A percentile compares a stretch with the other conserved stretches of the same genome.
Evolutionary conservation across 2,113 vertebrate species (phyloP).

Genomic region (Hypocryptadius cinnamomeus): DNA sequence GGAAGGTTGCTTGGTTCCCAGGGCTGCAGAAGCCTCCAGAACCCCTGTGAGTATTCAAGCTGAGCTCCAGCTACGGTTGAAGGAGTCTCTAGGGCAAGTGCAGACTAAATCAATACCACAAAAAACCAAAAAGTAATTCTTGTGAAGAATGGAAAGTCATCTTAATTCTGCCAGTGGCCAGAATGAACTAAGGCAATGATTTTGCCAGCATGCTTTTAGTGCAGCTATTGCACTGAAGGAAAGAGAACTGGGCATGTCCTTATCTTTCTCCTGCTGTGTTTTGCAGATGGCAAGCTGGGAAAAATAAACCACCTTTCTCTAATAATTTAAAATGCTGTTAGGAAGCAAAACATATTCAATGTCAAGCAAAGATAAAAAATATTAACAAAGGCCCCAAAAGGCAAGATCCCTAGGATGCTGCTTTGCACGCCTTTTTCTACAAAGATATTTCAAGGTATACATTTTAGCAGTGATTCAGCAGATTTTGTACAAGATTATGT

Average conservation of each 20-base stretch:
- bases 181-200: not conserved
- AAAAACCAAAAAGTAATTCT: not conserved
- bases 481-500: not conserved
- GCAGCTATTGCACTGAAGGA: not conserved
- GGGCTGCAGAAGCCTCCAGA: not conserved
- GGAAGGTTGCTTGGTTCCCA: not conserved
- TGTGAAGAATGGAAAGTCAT: not conserved
- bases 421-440: not conserved
- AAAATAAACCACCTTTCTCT: not conserved
- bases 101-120: not conserved
- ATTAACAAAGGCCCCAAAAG: not conserved
- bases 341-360: not conserved
- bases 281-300: not conserved
- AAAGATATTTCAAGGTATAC: not conserved
- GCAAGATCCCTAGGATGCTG: not conserved
- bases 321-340: not conserved
- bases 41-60: not conserved
- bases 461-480: not conserved
- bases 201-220: not conserved
- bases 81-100: not conserved
- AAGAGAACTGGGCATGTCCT: not conserved
- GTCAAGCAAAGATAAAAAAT: not conserved
- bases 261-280: not conserved
- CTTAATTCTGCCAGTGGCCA: not conserved
- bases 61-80: not conserved